Evolutionary conservation across 2,797 vertebrate genomes (phyloP).

Genomic region (Leptoclinus maculatus): DNA sequence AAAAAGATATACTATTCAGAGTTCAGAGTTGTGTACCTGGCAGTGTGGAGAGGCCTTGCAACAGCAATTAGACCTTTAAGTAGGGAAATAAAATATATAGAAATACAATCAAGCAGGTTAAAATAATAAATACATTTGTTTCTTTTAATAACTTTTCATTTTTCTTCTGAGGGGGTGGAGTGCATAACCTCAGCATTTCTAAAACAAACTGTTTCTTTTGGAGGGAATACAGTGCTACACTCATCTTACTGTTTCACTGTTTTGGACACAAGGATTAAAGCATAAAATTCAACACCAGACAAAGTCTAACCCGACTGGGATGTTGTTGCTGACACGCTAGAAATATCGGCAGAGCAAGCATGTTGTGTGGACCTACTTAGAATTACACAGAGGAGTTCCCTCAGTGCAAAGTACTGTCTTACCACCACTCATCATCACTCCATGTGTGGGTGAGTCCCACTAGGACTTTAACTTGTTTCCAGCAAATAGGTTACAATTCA

Average conservation of each 20-base stretch:
- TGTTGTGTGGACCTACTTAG: slow-evolving; percentile 38
- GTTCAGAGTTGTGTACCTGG: not conserved
- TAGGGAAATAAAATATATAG: not conserved
- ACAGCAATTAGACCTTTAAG: not conserved
- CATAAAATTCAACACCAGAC: slow-evolving; percentile 9
- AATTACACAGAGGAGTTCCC: slow-evolving; percentile 46
- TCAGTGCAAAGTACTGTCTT: slow-evolving; percentile 36
- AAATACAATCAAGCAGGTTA: not conserved
- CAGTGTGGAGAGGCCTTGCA: not conserved
- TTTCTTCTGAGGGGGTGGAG: not conserved
- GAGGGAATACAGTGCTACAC: not conserved
- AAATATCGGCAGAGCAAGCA: slow-evolving; percentile 28
- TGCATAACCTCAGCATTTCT: slow-evolving; percentile 10
- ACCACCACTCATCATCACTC: slow-evolving; percentile 57
- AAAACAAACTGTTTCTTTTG: not conserved
- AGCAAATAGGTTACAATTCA: slow-evolving; percentile 67
- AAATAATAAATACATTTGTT: not conserved
- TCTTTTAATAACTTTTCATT: not conserved
- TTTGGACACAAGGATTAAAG: slow-evolving; percentile 33
- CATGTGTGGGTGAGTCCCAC: slow-evolving; percentile 55
- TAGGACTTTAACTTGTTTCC: slow-evolving; percentile 61
- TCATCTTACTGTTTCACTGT: not conserved
- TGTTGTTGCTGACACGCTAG: slow-evolving; percentile 35
- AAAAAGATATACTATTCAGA: slow-evolving; percentile 6
- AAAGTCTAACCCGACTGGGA: slow-evolving; percentile 6